These are phyloP conservation scores for Paedocypris sp. DNA, from an alignment of 2,113 vertebrate genomes.

Conservation along the genomic window DNA sequence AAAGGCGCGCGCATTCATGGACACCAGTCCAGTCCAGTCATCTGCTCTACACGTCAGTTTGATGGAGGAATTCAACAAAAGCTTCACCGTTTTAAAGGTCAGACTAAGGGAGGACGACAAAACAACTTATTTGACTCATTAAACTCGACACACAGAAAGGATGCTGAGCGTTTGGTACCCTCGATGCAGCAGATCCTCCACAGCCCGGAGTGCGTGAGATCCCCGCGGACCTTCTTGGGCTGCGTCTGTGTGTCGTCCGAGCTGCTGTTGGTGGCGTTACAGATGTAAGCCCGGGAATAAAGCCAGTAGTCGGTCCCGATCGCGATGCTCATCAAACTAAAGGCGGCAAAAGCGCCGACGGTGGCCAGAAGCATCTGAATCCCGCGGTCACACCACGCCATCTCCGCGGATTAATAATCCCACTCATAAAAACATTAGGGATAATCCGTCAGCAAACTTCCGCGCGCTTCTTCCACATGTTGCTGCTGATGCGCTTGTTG, in stretches of 20 bases:
- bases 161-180: slow-evolving; percentile 60
- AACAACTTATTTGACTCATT: slow-evolving; percentile 11
- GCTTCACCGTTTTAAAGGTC: not conserved
- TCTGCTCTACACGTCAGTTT: not conserved
- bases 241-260: slow-evolving; percentile 69
- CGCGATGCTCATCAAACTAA: slow-evolving; percentile 96
- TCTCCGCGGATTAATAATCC: too few relatives aligned
- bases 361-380: slow-evolving; percentile 92
- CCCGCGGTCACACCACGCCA: slow-evolving; percentile 79
- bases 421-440: slow-evolving; percentile 69
- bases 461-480: slow-evolving; percentile 29
- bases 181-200: slow-evolving; percentile 96
- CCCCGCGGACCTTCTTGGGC: slow-evolving; percentile 66
- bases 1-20: too few relatives aligned
- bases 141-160: not conserved
- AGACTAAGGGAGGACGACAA: not conserved
- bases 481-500: not conserved
- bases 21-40: too few relatives aligned
- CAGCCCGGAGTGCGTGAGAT: slow-evolving; percentile 88
- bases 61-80: not conserved
- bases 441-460: slow-evolving; percentile 21
- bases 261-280: slow-evolving; percentile 82
- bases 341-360: slow-evolving; percentile 88
- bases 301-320: slow-evolving; percentile 98
- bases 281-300: slow-evolving; percentile 88